These are phyloP conservation scores for Eulemur coronatus DNA, from an alignment of 2,797 vertebrate genomes.

Conservation along the genomic window DNA sequence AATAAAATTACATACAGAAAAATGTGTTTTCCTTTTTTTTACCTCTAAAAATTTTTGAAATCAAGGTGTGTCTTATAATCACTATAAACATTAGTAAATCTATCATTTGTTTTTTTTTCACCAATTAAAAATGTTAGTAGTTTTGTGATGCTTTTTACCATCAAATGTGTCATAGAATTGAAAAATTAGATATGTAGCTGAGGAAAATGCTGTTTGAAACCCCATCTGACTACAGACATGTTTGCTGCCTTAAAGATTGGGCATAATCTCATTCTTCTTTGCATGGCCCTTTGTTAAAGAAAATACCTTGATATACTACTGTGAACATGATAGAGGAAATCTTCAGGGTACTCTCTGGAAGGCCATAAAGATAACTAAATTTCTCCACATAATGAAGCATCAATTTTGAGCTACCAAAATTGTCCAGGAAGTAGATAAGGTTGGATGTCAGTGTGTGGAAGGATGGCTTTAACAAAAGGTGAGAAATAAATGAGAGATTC, in stretches of 20 bases:
- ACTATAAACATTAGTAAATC: not conserved
- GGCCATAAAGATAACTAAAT: not conserved
- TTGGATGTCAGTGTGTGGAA: not conserved
- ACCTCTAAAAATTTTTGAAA: not conserved
- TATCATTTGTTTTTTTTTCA: not conserved
- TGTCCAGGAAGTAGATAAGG: not conserved
- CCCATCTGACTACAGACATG: not conserved
- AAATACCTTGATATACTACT: not conserved
- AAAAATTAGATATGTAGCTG: not conserved
- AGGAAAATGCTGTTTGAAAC: constrained; percentile 23
- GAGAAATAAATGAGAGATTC: not conserved
- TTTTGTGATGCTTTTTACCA: not conserved
- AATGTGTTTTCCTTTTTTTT: not conserved
- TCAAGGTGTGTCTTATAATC: not conserved
- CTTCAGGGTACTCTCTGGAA: not conserved
- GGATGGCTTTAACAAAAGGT: not conserved
- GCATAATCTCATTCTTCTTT: not conserved
- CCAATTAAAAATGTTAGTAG: not conserved
- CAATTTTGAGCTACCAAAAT: constrained; percentile 23
- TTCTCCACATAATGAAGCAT: not conserved
- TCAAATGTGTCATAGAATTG: not conserved
- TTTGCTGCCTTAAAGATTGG: not conserved
- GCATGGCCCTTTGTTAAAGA: not conserved
- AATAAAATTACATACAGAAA: not conserved
- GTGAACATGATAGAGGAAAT: not conserved